A percentile compares a stretch with the other conserved stretches of the same genome.
Conservation (phyloP, 2,797 vertebrate genomes). For the Serranus cabrilla region DNA sequence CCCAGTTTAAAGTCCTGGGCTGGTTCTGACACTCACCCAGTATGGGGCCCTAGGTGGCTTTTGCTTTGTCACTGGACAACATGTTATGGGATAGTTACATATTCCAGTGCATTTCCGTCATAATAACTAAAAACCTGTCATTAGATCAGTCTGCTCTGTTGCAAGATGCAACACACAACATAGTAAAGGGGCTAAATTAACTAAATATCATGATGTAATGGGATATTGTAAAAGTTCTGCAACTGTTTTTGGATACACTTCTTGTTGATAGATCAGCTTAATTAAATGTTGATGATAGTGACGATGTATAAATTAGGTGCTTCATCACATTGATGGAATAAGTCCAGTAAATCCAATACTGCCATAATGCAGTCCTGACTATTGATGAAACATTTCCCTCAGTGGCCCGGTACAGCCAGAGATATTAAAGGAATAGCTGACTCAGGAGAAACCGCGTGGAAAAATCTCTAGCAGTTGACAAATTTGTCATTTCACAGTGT, state of each 20-base stretch:
- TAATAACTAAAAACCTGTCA: no score
- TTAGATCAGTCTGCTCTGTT: no score
- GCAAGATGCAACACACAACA: not conserved
- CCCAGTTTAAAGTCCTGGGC: no score
- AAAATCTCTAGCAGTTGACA: conserved; percentile 19
- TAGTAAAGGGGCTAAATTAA: not conserved
- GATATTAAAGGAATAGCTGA: conserved; percentile 36
- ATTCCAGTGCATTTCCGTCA: no score
- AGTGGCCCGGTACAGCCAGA: conserved; percentile 12
- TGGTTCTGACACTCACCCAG: no score
- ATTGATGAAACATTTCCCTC: conserved; percentile 29
- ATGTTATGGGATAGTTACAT: no score
- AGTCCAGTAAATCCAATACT: conserved; percentile 20
- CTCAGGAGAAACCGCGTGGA: not conserved
- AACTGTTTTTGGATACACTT: not conserved
- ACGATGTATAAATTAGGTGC: conserved; percentile 19
- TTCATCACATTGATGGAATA: conserved; percentile 33
- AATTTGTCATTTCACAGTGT: conserved; percentile 17
- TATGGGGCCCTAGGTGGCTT: no score
- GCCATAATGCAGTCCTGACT: conserved; percentile 25
- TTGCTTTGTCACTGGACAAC: no score
- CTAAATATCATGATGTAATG: not conserved
- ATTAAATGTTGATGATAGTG: conserved; percentile 14
- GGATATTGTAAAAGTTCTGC: not conserved
- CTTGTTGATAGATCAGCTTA: conserved; percentile 9